Conservation (phyloP, 1,140 invertebrate genomes). For the Pteromalus puparum region DNA sequence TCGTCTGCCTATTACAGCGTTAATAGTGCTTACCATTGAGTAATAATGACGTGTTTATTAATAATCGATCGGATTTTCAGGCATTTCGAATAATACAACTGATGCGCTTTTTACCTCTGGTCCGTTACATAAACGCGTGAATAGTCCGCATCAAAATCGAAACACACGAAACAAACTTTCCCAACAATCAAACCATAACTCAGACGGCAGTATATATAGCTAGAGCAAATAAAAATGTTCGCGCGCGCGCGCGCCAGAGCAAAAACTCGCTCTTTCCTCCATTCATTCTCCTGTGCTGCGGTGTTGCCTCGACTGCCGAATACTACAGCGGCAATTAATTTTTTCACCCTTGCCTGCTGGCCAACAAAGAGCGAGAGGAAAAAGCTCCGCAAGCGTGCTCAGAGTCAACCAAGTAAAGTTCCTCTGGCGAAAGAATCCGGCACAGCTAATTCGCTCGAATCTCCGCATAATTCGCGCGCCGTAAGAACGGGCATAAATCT, state of each 20-base stretch:
- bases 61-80: background rate
- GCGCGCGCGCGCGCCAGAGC: too few species aligned
- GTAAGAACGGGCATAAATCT: constrained; percentile 39
- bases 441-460: constrained; percentile 33
- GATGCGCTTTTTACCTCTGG: too few species aligned
- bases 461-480: constrained; percentile 28
- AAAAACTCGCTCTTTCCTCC: background rate
- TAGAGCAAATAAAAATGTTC: background rate
- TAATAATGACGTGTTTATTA: background rate
- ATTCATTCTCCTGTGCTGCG: background rate
- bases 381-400: background rate
- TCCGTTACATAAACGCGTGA: too few species aligned
- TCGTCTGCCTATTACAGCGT: background rate
- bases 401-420: constrained; percentile 14
- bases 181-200: background rate
- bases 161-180: background rate
- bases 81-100: too few species aligned
- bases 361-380: background rate
- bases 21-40: background rate
- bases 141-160: too few species aligned
- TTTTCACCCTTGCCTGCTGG: background rate
- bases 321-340: constrained; percentile 3
- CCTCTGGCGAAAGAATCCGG: constrained; percentile 18
- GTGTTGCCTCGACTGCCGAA: background rate
- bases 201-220: background rate